Evolutionary conservation across 2,888 invertebrate genomes (phyloP), one percentile per base, ranked within the genome.

Genomic region (Melanophora roralis): DNA sequence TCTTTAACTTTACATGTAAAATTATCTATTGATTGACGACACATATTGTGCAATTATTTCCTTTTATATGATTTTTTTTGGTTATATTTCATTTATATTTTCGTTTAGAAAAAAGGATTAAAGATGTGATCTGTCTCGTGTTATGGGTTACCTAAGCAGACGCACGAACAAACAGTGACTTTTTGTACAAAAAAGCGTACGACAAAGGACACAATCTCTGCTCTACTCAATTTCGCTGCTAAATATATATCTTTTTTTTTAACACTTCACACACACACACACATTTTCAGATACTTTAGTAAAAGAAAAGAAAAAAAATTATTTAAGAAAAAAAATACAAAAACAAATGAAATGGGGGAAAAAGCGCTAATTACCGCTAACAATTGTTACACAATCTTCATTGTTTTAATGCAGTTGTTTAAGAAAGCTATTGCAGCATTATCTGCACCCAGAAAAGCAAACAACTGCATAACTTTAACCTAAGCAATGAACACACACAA

Each of bases 301-400:
- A n/a, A 49, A 43, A 9, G 38, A 64, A 69, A 65, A 27, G 34
- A 38, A 57, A 36, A 14, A 32, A 11, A 14, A 57, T 51, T 14
- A 59, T 32, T 16, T 21, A 53, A 43, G 34, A 11, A 23, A 16
- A 32, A 47, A 14, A 14, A 2, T 21, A 43, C 47, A 74, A 57
- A 53, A n/a, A 53, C 65, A 51, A 36, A n/a, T 27, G n/a, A 43
- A 14, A n/a, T 14, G 36, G 23, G 40, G 9, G 65, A 68, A 73
- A 80, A 80, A 59, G 72, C 76, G 80, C 80, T 80, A 80, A 80
- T 80, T 80, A 80, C 72, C 76, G 68, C 64, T 68, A 76, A 76
- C 76, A 76, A 73, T 80, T 80, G 80, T 69, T 64, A 68, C 49
- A 68, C 76, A 76, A 73, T 76, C 72, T 68, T 76, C 64, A 69